Conservation (phyloP, 2,113 vertebrate genomes). For the Mionectes macconnelli region DNA sequence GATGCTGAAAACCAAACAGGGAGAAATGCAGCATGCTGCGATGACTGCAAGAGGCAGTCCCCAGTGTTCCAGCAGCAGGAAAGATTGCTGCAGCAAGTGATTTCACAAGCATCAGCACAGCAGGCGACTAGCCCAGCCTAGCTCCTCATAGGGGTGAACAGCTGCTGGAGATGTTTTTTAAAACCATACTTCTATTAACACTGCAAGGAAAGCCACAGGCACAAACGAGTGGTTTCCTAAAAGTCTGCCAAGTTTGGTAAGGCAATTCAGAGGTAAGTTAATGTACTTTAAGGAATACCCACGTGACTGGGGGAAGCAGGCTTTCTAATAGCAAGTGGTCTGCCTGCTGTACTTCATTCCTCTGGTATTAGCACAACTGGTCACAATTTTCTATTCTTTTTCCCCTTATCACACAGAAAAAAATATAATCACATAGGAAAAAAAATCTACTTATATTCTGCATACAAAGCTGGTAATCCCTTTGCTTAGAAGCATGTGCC, state of each 20-base stretch:
- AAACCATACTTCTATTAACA: not conserved
- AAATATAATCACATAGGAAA: not conserved
- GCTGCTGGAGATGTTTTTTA: not conserved
- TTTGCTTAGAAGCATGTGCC: not conserved
- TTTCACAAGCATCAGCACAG: not conserved
- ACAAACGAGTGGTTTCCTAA: not conserved
- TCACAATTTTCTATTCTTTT: not conserved
- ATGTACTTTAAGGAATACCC: not conserved
- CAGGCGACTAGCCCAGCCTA: not conserved
- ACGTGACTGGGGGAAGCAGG: fast-evolving
- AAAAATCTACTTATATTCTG: not conserved
- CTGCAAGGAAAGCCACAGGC: not conserved
- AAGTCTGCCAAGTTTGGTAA: not conserved
- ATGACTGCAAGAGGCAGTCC: not conserved
- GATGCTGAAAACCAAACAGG: not conserved
- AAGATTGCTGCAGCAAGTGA: not conserved
- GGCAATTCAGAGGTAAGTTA: not conserved
- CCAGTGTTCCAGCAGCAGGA: not conserved
- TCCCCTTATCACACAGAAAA: not conserved
- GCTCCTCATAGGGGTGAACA: fast-evolving
- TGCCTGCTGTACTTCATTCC: not conserved
- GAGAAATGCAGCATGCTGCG: not conserved
- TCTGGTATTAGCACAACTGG: not conserved
- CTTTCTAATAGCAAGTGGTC: not conserved
- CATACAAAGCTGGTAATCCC: not conserved